Conservation (phyloP, 2,797 vertebrate genomes). For the Hippoglossus hippoglossus region DNA sequence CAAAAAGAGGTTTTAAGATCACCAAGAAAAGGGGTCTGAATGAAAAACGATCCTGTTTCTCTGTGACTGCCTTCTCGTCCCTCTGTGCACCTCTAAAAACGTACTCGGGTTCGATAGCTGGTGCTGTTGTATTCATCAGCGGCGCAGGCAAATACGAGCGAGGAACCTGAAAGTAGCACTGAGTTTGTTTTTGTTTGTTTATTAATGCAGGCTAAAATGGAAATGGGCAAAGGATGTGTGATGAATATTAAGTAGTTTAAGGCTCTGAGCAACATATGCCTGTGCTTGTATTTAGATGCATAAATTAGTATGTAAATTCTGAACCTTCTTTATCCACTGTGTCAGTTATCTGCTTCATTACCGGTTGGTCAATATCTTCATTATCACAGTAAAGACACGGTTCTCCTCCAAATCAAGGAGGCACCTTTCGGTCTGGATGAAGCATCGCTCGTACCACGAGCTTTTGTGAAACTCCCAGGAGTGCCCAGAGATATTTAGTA, state of each 20-base stretch:
- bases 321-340: slow-evolving; percentile 27
- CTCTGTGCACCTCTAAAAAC: slow-evolving; percentile 20
- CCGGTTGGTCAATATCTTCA: slow-evolving; percentile 43
- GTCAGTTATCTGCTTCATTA: slow-evolving; percentile 45
- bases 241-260: slow-evolving; percentile 55
- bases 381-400: slow-evolving; percentile 40
- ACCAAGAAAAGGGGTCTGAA: slow-evolving; percentile 58
- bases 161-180: slow-evolving; percentile 25
- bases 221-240: slow-evolving; percentile 35
- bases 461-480: neutral
- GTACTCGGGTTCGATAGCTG: slow-evolving; percentile 24
- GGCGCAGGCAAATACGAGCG: neutral
- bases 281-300: slow-evolving; percentile 39
- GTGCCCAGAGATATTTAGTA: neutral
- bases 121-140: slow-evolving; percentile 13
- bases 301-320: slow-evolving; percentile 54
- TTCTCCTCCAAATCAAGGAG: slow-evolving; percentile 22
- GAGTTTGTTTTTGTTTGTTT: slow-evolving; percentile 42
- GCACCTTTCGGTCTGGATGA: neutral
- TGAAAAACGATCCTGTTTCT: slow-evolving; percentile 58
- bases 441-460: neutral
- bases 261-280: slow-evolving; percentile 46
- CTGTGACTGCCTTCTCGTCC: slow-evolving; percentile 29
- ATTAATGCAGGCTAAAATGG: slow-evolving; percentile 44
- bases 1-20: slow-evolving; percentile 43